Base-by-base conservation (phyloP, 1,140 invertebrate species). In the Cydia strobilella region DNA sequence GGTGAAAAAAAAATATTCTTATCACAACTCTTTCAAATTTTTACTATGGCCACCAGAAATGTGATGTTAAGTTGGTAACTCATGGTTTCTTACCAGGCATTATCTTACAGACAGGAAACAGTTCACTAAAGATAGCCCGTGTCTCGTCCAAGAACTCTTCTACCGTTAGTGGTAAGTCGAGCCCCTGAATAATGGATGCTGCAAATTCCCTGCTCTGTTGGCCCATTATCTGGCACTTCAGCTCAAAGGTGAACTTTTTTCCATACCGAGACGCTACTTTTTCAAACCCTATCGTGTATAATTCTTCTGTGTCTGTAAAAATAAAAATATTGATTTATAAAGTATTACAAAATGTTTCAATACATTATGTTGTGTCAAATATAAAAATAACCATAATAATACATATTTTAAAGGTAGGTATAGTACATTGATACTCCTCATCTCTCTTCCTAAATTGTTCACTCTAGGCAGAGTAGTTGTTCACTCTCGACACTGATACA, bases 151-250 rank as follows among this genome's bases (percentile, higher is more conserved):
- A 73, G 74, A 93, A 98, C 88, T 98, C 95, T 25, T 97, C 94
- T 18, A 94, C 90, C 9, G 95, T 94, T 0, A 98, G 81, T 0
- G 97, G 97, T 31, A 98, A 88, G 0, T 95, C 91, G 25, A 97
- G 94, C 15, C 93, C 88, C 42, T 96, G 87, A 51, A 98, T 94
- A 27, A 97, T 94, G 39, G 81, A 91, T 35, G 92, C 86, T 0
- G 95, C 94, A 66, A 95, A 93, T 59, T 96, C 95, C 12, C 84
- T 80, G 9, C 94, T 94, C 74, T 96, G 95, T 75, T 95, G 94
- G 5, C 97, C 97, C 97, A 98, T 98, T 66, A 95, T 93, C 80
- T 94, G 91, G 12, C 93, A 88, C 93, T 98, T 98, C 10, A 97
- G 87, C 15, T 96, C 95, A 95, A 95, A 97, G 0, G 96, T 96